Conservation (phyloP, 30 jellyfish, hydroid and myxozoan species). For the Euphysa ruthae region DNA sequence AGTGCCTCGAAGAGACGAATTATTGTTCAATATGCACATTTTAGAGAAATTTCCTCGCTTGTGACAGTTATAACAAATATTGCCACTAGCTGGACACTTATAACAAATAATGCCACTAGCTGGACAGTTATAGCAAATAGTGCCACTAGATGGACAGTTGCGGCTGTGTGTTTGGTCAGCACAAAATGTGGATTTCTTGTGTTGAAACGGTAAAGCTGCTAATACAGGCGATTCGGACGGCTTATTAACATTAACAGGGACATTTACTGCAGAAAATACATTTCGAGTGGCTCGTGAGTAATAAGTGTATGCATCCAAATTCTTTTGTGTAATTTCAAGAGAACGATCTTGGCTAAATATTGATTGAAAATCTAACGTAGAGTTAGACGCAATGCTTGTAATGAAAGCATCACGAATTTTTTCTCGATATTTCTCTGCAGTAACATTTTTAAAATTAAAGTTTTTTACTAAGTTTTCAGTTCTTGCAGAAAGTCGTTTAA, state of each 20-base stretch:
- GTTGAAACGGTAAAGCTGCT: neutral
- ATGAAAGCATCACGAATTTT: constrained; percentile 44
- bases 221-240: neutral
- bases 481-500: constrained; percentile 57
- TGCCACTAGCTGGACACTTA: constrained; percentile 55
- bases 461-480: constrained; percentile 48
- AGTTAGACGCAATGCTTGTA: constrained; percentile 32
- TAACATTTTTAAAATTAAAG: constrained; percentile 36
- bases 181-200: neutral
- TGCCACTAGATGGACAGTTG: no score
- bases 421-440: constrained; percentile 43
- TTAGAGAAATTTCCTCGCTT: constrained; percentile 44
- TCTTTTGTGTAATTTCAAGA: constrained; percentile 37
- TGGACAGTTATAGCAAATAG: no score
- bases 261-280: constrained; percentile 3
- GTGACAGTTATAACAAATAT: constrained; percentile 35
- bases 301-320: constrained; percentile 25
- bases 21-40: no score
- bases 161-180: neutral
- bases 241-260: neutral
- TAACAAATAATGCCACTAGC: no score
- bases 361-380: constrained; percentile 26
- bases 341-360: constrained; percentile 29
- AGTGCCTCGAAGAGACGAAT: no score
- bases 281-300: neutral